These are phyloP conservation scores for Mechanitis mazaeus DNA, from an alignment of 2,888 invertebrate species.

Conservation along the genomic window DNA sequence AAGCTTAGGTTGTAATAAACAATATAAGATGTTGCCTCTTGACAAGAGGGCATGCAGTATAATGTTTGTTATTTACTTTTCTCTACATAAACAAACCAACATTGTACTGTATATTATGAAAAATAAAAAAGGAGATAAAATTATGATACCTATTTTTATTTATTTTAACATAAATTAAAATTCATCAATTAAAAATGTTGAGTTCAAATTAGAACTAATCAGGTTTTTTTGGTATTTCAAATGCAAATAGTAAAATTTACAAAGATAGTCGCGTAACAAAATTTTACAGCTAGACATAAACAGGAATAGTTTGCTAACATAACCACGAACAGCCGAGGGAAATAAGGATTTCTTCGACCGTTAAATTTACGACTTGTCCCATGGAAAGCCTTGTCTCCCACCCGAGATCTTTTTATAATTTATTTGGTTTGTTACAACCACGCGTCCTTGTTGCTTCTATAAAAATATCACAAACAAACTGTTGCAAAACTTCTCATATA, in stretches of 20 bases:
- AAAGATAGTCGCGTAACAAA: constrained; percentile 28
- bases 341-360: constrained; percentile 71
- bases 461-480: constrained; percentile 38
- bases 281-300: constrained; percentile 61
- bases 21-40: constrained; percentile 1
- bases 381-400: constrained; percentile 62
- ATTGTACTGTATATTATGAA: too few relatives aligned
- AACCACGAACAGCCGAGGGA: constrained; percentile 65
- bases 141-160: too few relatives aligned
- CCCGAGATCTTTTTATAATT: constrained; percentile 70
- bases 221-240: too few relatives aligned
- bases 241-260: too few relatives aligned
- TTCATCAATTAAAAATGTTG: too few relatives aligned
- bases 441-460: constrained; percentile 49
- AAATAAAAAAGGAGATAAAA: too few relatives aligned
- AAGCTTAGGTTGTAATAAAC: constrained; percentile 9
- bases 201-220: too few relatives aligned
- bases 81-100: too few relatives aligned
- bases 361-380: constrained; percentile 75
- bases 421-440: constrained; percentile 68
- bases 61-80: too few relatives aligned
- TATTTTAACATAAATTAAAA: too few relatives aligned
- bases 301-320: constrained; percentile 58
- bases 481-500: not conserved
- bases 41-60: not conserved